Base-by-base conservation (phyloP, 2,888 invertebrate species). In the Caenorhabditis zanzibari region DNA sequence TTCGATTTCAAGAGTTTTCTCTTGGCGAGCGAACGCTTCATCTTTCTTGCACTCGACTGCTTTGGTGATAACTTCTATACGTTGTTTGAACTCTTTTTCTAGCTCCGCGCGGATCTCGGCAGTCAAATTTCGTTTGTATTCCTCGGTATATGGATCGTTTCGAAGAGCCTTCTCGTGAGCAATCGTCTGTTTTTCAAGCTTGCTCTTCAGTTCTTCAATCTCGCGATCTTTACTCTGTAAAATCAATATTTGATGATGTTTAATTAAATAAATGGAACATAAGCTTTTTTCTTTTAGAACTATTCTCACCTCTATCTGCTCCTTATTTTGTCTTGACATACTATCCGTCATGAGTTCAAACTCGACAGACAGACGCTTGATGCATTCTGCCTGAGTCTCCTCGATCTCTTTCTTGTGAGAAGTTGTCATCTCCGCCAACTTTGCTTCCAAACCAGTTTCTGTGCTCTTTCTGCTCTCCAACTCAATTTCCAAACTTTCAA, bases 31-130 rank as follows among this genome's bases (percentile, higher is more conserved):
- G 22, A 91, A 76, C 10, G 87, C 86, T 16, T 88, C 89, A 26
- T 89, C 88, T 47, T 89, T 88, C 72, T 90, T 89, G 68, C 88
- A 85, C 63, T 90, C 90, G 5, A 91, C 74, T 4, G 90, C 90
- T 41, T 90, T 87, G 1, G 90, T 76, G 14, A 91, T 84, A 26
- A 90, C 73, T 32, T 88, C 88, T 64, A 85, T 89, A 22, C 88
- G 85, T 7, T 83, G 79, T 74, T 88, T 88, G 80, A 84, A 88
- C 66, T 88, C 88, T 49, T 86, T 88, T 52, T 88, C 88, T 3
- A 88, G 75, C 19, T 85, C 85, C 0, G 63, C 35, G 24, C 87
- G 73, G 49, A 86, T 84, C 22, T 88, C 87, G 9, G 82, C 64
- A 16, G 77, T 76, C 56, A 86, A 52, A 0, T 63, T 68, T 49